Evolutionary conservation across 2,888 invertebrate genomes (phyloP).

Genomic region (Acanthosepion lycidas): DNA sequence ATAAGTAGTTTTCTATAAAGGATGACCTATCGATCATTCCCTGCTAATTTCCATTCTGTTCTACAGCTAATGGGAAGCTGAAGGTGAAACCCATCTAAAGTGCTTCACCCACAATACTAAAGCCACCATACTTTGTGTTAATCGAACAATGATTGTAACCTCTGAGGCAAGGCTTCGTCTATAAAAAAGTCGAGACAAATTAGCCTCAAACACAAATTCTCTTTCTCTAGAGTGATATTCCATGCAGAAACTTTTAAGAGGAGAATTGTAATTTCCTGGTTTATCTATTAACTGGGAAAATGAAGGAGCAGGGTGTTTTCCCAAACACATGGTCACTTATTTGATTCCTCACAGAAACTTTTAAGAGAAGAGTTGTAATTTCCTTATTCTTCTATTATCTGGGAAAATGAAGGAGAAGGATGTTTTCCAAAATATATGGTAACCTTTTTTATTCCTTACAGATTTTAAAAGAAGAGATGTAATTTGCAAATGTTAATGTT

Average conservation of each 20-base stretch:
- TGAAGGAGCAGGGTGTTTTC: too few relatives aligned
- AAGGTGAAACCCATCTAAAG: constrained; percentile 15
- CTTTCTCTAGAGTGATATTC: constrained; percentile 8
- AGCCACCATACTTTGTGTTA: neutral
- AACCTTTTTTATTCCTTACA: too few relatives aligned
- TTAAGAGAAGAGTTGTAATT: too few relatives aligned
- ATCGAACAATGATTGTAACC: constrained; percentile 33
- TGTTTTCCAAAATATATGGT: too few relatives aligned
- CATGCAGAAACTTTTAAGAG: neutral
- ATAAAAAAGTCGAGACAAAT: constrained; percentile 33
- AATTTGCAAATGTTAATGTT: too few relatives aligned
- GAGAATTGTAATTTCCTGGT: too few relatives aligned
- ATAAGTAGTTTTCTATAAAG: neutral
- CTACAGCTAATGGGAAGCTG: neutral
- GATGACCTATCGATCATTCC: constrained; percentile 33
- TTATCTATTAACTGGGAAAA: too few relatives aligned
- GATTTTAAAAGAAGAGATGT: too few relatives aligned
- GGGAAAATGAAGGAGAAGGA: too few relatives aligned
- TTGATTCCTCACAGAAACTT: too few relatives aligned
- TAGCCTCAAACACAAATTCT: neutral
- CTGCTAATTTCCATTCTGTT: constrained; percentile 33
- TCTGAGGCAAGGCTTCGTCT: neutral
- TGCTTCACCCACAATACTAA: neutral
- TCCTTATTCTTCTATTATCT: too few relatives aligned
- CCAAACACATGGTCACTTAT: too few relatives aligned